Conservation (phyloP, 2,113 vertebrate species). For the Cebidichthys violaceus region DNA sequence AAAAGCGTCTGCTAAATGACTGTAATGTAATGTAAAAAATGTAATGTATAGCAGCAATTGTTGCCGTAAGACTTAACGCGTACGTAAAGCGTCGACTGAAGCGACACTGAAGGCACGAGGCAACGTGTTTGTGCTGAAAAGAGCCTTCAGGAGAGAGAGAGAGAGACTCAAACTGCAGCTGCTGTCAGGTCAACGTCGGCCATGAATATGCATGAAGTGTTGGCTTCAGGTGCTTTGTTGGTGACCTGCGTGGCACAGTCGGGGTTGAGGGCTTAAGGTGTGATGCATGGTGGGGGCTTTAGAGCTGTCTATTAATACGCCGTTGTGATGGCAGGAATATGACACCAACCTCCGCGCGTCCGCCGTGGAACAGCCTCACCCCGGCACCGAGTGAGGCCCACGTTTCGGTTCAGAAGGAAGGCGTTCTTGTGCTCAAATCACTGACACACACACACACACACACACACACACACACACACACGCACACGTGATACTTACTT, state of each 20-base stretch:
- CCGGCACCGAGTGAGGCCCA: slow-evolving; percentile 26
- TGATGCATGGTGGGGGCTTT: slow-evolving; percentile 30
- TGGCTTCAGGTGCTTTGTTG: slow-evolving; percentile 60
- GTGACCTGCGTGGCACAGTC: slow-evolving; percentile 67
- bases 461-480: background rate
- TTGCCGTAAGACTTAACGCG: background rate
- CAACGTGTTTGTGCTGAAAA: slow-evolving; percentile 10
- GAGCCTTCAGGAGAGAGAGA: slow-evolving; percentile 34
- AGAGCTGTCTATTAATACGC: slow-evolving; percentile 64
- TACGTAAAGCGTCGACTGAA: background rate
- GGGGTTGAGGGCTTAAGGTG: slow-evolving; percentile 62
- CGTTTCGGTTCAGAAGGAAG: slow-evolving; percentile 20
- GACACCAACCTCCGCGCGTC: slow-evolving; percentile 32
- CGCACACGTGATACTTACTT: background rate
- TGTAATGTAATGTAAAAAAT: too few relatives aligned
- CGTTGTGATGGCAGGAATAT: slow-evolving; percentile 53
- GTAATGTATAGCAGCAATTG: background rate
- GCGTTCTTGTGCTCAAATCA: slow-evolving; percentile 27
- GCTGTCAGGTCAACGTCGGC: slow-evolving; percentile 42
- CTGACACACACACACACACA: background rate
- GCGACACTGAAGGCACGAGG: slow-evolving; percentile 1
- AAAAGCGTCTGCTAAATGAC: too few relatives aligned
- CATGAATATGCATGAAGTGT: slow-evolving; percentile 78
- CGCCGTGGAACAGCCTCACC: slow-evolving; percentile 19
- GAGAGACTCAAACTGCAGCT: slow-evolving; percentile 55